Evolutionary conservation across 2,113 vertebrate genomes (phyloP), one percentile per base, ranked within the genome.

Genomic region (Marmota flaviventris): DNA sequence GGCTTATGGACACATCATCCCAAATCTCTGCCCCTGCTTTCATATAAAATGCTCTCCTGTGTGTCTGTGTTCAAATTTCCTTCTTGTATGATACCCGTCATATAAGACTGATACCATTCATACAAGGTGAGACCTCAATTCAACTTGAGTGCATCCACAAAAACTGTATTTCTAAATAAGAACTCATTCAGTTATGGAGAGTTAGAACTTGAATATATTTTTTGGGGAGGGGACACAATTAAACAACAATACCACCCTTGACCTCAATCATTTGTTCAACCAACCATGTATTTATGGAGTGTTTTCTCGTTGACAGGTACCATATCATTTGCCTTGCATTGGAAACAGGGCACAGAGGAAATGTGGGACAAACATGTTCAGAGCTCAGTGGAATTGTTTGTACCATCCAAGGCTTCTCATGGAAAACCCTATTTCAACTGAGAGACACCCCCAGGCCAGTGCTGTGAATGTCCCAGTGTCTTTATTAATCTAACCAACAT

Each of bases 121-220:
- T 45, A 45, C 32, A 24, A 8, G 25, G 20, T 27, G 25, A 91
- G 53, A 79, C 20, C 45, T 83, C 70, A 45, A 76, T 10, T 93
- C 75, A 53, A 39, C 25, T 70, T 76, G 51, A 69, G 42, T 69
- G 76, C 4, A 45, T 88, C 56, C 48, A 72, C 45, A n/a, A 95
- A 85, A 56, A 91, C 22, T 29, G 8, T 73, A 69, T 91, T 94
- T 87, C 58, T n/a, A 84, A 78, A 76, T 92, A 45, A 84, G 32
- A 25, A 70, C 48, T 37, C 32, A 53, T 81, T 91, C 9, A 67
- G 56, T 75, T 73, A 69, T 34, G 2, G 34, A 56, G 37, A 89
- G 14, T 56, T 94, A 85, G 48, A 32, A 92, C 34, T 51, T 45
- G 17, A 89, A 58, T 12, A 17, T 42, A 65, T 81, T 92, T 93